A percentile compares a stretch with the other conserved stretches of the same genome.
phyloP scores from a whole-genome alignment of 2,797 vertebrate genomes.

The Uromys caudimaculatus region DNA sequence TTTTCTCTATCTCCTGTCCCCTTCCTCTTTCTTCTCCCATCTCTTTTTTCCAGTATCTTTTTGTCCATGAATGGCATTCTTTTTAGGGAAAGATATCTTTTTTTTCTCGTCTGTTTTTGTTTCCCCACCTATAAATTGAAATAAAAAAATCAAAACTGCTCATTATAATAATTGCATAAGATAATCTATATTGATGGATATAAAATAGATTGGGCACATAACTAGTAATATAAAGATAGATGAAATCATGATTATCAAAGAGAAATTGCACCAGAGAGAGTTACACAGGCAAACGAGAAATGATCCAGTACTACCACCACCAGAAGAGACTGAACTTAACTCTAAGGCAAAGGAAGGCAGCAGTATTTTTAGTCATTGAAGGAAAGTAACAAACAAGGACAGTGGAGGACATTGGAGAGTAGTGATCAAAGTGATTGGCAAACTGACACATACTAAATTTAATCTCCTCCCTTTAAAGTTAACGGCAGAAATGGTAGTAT shows the following conservation, averaged over 20 bases:
- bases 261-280: not conserved
- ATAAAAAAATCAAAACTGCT: not conserved
- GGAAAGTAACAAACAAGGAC: not conserved
- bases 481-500: not conserved
- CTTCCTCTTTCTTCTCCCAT: accelerated
- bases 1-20: not conserved
- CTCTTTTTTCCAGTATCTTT: not conserved
- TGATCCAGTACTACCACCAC: not conserved
- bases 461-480: not conserved
- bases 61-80: not conserved
- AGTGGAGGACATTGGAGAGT: not conserved
- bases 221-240: not conserved
- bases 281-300: not conserved
- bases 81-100: not conserved
- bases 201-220: not conserved
- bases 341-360: not conserved
- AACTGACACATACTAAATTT: not conserved
- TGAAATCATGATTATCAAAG: not conserved
- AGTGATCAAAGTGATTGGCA: not conserved
- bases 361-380: not conserved
- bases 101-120: not conserved
- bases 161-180: not conserved
- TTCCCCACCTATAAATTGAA: not conserved
- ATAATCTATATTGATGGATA: not conserved
- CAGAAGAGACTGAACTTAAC: not conserved